These are phyloP conservation scores for Planococcus citri DNA, from an alignment of 1,140 invertebrate species.

Conservation along the genomic window DNA sequence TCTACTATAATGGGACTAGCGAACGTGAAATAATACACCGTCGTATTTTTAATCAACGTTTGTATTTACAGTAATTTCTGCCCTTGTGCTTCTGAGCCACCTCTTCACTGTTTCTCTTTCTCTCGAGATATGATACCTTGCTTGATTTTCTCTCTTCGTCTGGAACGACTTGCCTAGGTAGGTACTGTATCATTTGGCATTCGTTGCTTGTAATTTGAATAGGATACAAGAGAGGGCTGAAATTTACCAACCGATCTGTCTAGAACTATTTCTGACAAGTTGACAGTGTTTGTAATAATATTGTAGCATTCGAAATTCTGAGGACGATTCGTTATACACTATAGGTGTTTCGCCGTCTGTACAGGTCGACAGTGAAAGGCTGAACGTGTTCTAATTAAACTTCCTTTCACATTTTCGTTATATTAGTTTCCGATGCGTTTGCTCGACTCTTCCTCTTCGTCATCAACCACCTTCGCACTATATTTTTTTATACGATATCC, in stretches of 20 bases:
- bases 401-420: slow-evolving; percentile 20
- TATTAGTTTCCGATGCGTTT: neutral
- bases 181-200: slow-evolving; percentile 15
- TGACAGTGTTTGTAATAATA: slow-evolving; percentile 18
- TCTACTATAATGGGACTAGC: slow-evolving; percentile 14
- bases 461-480: no score
- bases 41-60: slow-evolving; percentile 20
- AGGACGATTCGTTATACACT: slow-evolving; percentile 19
- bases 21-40: slow-evolving; percentile 20
- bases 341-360: neutral
- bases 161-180: no score
- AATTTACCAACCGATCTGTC: slow-evolving; percentile 15
- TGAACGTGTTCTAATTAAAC: slow-evolving; percentile 19
- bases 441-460: no score
- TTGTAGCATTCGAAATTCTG: slow-evolving; percentile 16
- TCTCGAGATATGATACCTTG: no score
- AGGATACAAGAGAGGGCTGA: neutral
- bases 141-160: no score
- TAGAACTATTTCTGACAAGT: slow-evolving; percentile 18
- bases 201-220: slow-evolving; percentile 18
- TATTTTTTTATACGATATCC: no score
- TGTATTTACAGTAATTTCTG: slow-evolving; percentile 13
- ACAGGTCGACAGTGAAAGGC: neutral
- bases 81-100: neutral
- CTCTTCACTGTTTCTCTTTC: no score